A percentile compares a stretch with the other conserved stretches of the same genome.
Evolutionary conservation across 2,797 vertebrate species (phyloP).

Genomic region (Enteromius unitaeniatus): DNA sequence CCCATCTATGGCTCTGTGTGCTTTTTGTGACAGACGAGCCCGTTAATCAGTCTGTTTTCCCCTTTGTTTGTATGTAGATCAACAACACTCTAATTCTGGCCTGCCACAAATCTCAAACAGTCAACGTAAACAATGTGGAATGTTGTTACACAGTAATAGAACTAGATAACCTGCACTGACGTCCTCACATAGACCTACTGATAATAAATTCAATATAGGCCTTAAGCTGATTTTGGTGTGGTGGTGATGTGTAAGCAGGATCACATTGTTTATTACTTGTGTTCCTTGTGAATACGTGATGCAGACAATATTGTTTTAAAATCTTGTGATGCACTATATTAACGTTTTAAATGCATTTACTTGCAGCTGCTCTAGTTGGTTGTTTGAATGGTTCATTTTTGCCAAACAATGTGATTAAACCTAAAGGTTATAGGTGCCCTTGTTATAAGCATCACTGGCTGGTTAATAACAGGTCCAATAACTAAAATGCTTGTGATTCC

Average conservation of each 20-base stretch:
- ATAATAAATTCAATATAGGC: slow-evolving; percentile 17
- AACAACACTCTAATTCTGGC: background rate
- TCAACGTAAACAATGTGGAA: slow-evolving; percentile 1
- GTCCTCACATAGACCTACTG: slow-evolving; percentile 19
- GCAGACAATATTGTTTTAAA: background rate
- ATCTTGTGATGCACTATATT: background rate
- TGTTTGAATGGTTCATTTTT: background rate
- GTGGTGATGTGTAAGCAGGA: background rate
- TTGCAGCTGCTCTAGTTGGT: no score
- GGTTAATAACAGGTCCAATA: background rate
- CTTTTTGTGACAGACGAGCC: background rate
- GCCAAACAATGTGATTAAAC: background rate
- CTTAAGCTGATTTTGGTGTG: background rate
- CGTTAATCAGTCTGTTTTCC: slow-evolving; percentile 22
- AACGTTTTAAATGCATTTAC: background rate
- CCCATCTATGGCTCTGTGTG: background rate
- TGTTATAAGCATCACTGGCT: background rate
- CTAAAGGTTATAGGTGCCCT: no score
- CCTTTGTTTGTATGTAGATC: slow-evolving; percentile 16
- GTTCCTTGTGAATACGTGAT: background rate
- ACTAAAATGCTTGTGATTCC: background rate
- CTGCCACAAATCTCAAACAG: background rate
- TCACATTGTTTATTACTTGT: background rate
- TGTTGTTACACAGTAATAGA: background rate
- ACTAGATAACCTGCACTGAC: background rate